These are phyloP conservation scores for Tolypeutes matacus DNA, from an alignment of 2,797 vertebrate genomes.

Conservation along the genomic window DNA sequence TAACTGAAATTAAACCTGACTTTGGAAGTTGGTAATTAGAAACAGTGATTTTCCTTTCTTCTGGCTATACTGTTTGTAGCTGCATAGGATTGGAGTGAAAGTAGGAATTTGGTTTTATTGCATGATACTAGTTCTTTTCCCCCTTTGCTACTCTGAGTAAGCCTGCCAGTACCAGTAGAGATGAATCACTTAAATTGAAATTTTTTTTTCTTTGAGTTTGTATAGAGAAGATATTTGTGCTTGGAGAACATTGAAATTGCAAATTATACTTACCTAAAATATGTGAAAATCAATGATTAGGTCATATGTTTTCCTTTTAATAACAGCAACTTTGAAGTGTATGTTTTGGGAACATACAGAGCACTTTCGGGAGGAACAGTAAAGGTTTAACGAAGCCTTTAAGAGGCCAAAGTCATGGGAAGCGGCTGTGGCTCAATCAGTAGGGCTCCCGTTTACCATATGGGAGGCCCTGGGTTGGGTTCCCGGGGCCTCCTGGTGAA, in stretches of 20 bases:
- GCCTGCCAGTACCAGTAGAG: constrained; percentile 63
- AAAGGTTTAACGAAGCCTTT: not conserved
- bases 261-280: constrained; percentile 7
- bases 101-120: constrained; percentile 77
- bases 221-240: constrained; percentile 68
- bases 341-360: constrained; percentile 18
- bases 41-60: not conserved
- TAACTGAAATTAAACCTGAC: constrained; percentile 49
- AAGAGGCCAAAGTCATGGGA: not conserved
- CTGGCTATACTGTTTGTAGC: constrained; percentile 26
- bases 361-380: constrained; percentile 32
- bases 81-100: constrained; percentile 73
- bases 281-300: not conserved
- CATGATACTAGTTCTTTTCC: constrained; percentile 74
- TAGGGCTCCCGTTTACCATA: too few species aligned
- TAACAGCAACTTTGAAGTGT: constrained; percentile 16
- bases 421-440: too few species aligned
- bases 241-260: constrained; percentile 41
- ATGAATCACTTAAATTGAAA: constrained; percentile 78
- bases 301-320: constrained; percentile 13
- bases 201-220: constrained; percentile 52
- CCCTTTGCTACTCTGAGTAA: not conserved
- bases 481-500: too few species aligned
- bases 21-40: constrained; percentile 12
- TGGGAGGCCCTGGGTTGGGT: too few species aligned